Conservation (phyloP, 2,888 invertebrate species). For the Tetropium fuscum region DNA sequence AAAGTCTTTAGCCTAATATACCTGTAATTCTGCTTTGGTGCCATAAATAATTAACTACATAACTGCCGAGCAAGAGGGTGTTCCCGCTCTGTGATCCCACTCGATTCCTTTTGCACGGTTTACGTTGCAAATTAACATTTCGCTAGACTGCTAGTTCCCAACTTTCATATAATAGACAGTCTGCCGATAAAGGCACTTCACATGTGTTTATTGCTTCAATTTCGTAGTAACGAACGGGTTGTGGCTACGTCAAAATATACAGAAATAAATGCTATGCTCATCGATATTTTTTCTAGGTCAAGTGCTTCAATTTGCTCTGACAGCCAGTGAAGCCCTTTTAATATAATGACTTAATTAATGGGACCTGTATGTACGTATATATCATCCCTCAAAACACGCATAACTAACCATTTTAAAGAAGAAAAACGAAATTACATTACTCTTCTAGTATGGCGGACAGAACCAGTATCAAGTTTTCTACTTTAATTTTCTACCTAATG, state of each 20-base stretch:
- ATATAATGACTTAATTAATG: too few species aligned
- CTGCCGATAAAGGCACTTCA: conserved; percentile 3
- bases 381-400: too few species aligned
- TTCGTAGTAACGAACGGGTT: not conserved
- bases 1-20: conserved; percentile 14
- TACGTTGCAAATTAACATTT: conserved; percentile 17
- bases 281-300: too few species aligned
- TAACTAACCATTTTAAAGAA: too few species aligned
- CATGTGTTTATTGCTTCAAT: conserved; percentile 1
- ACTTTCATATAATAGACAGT: not conserved
- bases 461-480: too few species aligned
- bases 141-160: conserved; percentile 7
- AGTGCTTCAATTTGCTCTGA: too few species aligned
- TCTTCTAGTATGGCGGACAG: too few species aligned
- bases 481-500: too few species aligned
- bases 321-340: too few species aligned
- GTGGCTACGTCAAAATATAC: not conserved
- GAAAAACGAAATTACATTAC: too few species aligned
- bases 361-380: too few species aligned
- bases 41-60: conserved; percentile 15
- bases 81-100: not conserved
- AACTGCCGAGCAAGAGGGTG: not conserved
- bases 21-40: not conserved
- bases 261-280: not conserved
- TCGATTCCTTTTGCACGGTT: conserved; percentile 15